Percentiles rank a stretch among this genome's conserved stretches.
phyloP scores from a whole-genome alignment of 1,140 invertebrate genomes.

The Drosophila sulfurigaster region DNA sequence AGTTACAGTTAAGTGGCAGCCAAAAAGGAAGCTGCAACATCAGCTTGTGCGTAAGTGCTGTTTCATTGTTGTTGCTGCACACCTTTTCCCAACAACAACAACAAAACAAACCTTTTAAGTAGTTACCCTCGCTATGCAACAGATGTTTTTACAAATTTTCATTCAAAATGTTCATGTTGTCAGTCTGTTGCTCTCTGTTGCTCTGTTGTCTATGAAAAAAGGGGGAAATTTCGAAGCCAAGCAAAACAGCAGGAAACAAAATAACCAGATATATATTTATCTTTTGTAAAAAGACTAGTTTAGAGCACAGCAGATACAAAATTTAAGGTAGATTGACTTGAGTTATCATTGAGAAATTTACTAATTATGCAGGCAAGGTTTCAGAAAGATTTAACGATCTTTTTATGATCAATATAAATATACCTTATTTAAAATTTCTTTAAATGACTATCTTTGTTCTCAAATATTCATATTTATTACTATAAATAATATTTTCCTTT shows the following conservation, averaged over 20 bases:
- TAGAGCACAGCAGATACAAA: no score
- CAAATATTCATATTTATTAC: no score
- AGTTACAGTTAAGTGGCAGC: conserved; percentile 82
- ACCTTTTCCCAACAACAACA: conserved; percentile 57
- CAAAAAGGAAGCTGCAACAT: conserved; percentile 80
- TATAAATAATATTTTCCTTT: no score
- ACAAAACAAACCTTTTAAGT: conserved; percentile 9
- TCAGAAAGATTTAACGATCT: no score
- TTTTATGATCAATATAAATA: no score
- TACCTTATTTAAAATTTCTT: no score
- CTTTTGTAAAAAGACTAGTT: no score
- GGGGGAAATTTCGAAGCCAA: conserved; percentile 10
- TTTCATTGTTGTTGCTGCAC: conserved; percentile 71
- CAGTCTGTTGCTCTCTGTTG: no score
- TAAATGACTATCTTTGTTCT: no score
- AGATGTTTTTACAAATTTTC: conserved; percentile 72
- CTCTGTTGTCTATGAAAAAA: neutral
- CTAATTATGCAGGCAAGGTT: no score
- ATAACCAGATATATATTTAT: neutral
- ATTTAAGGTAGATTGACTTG: no score
- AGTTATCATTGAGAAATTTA: no score
- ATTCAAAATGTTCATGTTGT: conserved; percentile 24
- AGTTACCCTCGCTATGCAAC: conserved; percentile 54
- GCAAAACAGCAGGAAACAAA: neutral
- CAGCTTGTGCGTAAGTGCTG: conserved; percentile 72